phyloP scores from a whole-genome alignment of 2,888 invertebrate species.

The Melanotus villosus region DNA sequence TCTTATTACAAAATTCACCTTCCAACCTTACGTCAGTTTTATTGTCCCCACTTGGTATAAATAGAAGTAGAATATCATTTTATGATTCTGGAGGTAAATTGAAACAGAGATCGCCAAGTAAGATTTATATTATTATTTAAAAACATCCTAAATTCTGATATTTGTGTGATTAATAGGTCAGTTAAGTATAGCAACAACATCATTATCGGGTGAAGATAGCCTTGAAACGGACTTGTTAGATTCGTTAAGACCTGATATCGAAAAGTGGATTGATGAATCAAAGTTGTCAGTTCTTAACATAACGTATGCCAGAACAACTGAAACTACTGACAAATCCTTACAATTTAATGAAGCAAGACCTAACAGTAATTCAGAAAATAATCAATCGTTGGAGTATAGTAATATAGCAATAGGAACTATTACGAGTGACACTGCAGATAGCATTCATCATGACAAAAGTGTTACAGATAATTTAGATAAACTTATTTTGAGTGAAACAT shows the following conservation, averaged over 20 bases:
- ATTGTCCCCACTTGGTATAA: conserved; percentile 69
- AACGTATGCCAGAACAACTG: conserved; percentile 51
- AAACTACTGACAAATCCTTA: conserved; percentile 11
- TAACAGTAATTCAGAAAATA: not conserved
- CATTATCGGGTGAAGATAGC: conserved; percentile 63
- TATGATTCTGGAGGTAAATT: conserved; percentile 63
- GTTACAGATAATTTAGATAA: conserved; percentile 59
- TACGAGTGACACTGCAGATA: conserved; percentile 47
- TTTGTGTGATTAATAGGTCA: conserved; percentile 63
- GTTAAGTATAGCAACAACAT: conserved; percentile 66
- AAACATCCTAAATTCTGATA: not conserved
- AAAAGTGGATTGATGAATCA: conserved; percentile 67
- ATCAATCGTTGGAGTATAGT: conserved; percentile 51
- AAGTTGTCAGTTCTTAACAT: conserved; percentile 62
- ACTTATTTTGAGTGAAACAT: conserved; percentile 60
- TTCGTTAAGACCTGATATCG: conserved; percentile 62
- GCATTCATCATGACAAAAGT: conserved; percentile 53
- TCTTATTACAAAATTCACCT: conserved; percentile 73
- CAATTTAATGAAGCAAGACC: not conserved
- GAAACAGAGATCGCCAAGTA: conserved; percentile 72
- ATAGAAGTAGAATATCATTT: conserved; percentile 65
- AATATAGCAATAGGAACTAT: conserved; percentile 55
- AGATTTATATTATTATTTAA: conserved; percentile 55
- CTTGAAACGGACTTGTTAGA: conserved; percentile 65
- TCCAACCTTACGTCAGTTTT: conserved; percentile 71